Conservation (phyloP, 2,113 vertebrate genomes). For the Macaca mulatta region DNA sequence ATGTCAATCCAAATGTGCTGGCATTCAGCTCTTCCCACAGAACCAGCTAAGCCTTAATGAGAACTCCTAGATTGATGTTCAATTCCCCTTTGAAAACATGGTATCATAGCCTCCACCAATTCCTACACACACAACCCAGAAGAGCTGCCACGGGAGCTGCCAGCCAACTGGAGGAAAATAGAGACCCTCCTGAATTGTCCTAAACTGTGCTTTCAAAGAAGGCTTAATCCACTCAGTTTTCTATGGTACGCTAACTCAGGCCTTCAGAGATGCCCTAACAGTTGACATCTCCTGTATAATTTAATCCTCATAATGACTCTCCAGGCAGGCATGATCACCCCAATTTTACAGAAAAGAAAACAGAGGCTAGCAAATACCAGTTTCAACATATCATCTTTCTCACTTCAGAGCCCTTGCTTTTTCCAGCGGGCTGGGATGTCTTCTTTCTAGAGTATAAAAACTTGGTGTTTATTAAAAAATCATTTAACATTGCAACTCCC, state of each 20-base stretch:
- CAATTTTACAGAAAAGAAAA: not conserved
- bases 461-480: constrained; percentile 45
- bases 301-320: not conserved
- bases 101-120: not conserved
- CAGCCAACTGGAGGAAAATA: not conserved
- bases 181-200: not conserved
- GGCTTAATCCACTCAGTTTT: not conserved
- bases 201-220: constrained; percentile 8
- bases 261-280: not conserved
- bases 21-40: not conserved
- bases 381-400: not conserved
- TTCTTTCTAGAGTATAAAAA: constrained; percentile 34
- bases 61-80: not conserved
- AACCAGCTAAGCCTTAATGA: not conserved
- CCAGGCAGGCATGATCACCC: not conserved
- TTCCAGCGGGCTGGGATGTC: not conserved
- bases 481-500: not conserved
- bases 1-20: not conserved
- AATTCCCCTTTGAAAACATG: not conserved
- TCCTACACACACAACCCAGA: not conserved
- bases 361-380: not conserved
- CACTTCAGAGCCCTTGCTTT: not conserved
- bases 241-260: not conserved
- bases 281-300: not conserved
- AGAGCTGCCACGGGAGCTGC: not conserved